Evolutionary conservation across 2,797 vertebrate species (phyloP).

Genomic region (Streptopelia turtur): DNA sequence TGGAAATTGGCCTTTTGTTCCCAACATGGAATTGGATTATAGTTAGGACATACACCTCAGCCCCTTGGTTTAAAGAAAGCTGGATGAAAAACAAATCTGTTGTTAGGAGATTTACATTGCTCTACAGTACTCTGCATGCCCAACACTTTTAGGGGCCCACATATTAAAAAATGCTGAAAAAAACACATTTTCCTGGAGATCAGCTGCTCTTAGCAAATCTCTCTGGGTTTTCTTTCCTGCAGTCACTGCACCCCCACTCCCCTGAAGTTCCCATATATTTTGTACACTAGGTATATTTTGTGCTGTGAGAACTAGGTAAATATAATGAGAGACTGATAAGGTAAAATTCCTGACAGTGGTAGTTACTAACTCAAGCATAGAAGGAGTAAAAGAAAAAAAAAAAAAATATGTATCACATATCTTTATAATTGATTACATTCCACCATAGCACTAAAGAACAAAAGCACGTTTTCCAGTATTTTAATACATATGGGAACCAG

Average conservation of each 20-base stretch:
- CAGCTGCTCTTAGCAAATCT: neutral
- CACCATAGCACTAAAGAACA: neutral
- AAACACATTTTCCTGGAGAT: neutral
- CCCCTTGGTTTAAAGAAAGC: rapidly evolving
- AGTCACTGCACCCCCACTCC: neutral
- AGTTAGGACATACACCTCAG: neutral
- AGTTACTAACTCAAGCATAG: neutral
- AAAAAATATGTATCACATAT: neutral
- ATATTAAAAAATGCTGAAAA: neutral
- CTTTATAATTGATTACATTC: neutral
- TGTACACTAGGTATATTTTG: neutral
- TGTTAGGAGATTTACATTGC: neutral
- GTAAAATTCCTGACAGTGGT: neutral
- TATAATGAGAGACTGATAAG: neutral
- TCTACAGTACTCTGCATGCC: neutral
- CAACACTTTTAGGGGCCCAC: neutral
- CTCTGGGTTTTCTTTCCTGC: neutral
- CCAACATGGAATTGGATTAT: rapidly evolving
- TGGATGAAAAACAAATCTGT: neutral
- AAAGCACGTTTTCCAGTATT: neutral
- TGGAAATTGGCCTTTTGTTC: neutral
- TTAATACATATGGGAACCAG: neutral
- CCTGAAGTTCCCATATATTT: neutral
- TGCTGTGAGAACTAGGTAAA: neutral
- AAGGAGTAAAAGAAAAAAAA: neutral